Conservation (phyloP, 2,113 vertebrate genomes). For the Pelobates fuscus region DNA sequence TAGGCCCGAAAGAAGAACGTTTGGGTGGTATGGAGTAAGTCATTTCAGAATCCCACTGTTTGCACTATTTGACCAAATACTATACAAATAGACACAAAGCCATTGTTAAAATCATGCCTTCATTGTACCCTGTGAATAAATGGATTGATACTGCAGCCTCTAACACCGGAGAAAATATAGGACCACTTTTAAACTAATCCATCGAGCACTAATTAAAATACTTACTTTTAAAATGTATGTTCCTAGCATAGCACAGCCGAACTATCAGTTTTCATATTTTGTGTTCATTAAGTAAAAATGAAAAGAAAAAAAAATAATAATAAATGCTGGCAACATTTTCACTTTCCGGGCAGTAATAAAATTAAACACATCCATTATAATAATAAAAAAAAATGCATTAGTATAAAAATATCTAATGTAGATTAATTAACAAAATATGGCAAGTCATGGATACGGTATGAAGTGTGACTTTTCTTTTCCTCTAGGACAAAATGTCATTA, state of each 20-base stretch:
- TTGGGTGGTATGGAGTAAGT: no score
- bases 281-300: constrained; percentile 16
- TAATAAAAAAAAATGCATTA: not conserved
- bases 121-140: no score
- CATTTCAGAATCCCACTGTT: no score
- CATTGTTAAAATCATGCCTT: no score
- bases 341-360: constrained; percentile 17
- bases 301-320: no score
- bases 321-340: constrained; percentile 30
- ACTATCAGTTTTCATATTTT: constrained; percentile 20
- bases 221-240: constrained; percentile 9
- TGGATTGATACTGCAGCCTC: no score
- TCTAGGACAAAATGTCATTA: not conserved
- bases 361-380: constrained; percentile 15
- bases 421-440: constrained; percentile 23
- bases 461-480: constrained; percentile 8
- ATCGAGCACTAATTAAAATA: constrained; percentile 16
- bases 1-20: no score
- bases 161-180: no score
- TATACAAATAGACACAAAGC: no score
- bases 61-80: no score
- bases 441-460: constrained; percentile 16
- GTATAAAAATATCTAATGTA: constrained; percentile 3
- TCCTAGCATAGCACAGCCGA: constrained; percentile 2
- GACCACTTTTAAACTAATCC: constrained; percentile 2